Conservation (phyloP, 2,888 invertebrate genomes). For the Azorinus chamasolen region DNA sequence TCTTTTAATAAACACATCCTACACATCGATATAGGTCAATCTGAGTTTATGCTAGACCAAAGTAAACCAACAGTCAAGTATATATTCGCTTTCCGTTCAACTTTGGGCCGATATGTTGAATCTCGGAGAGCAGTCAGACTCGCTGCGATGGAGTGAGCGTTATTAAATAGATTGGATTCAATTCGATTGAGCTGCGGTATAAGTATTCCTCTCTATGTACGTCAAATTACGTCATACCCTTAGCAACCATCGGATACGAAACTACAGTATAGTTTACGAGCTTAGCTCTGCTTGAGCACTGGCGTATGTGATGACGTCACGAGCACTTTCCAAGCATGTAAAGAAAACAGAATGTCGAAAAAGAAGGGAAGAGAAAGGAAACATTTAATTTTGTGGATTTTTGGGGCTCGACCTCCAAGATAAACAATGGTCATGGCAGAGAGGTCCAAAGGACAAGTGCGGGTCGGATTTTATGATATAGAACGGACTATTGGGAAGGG, state of each 20-base stretch:
- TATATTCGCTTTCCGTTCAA: too few species aligned
- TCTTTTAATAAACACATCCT: too few species aligned
- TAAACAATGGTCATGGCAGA: constrained; percentile 81
- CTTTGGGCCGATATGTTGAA: too few species aligned
- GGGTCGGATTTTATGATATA: constrained; percentile 98
- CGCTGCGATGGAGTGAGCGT: too few species aligned
- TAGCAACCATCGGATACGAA: constrained; percentile 82
- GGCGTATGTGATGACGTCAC: constrained; percentile 67
- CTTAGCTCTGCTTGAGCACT: constrained; percentile 61
- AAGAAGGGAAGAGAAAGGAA: constrained; percentile 51
- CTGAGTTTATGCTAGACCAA: too few species aligned
- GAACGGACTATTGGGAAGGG: constrained; percentile 99
- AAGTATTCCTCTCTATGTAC: constrained; percentile 40
- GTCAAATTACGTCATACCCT: constrained; percentile 73
- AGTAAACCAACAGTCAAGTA: too few species aligned
- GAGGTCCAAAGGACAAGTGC: constrained; percentile 76
- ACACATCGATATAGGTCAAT: too few species aligned
- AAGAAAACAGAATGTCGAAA: constrained; percentile 55
- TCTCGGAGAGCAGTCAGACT: too few species aligned
- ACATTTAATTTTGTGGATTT: constrained; percentile 57
- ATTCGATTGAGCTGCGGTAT: too few species aligned
- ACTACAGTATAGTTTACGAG: constrained; percentile 51
- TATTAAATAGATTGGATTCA: too few species aligned
- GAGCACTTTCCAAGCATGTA: constrained; percentile 48
- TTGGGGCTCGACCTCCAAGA: constrained; percentile 58